Evolutionary conservation across 2,888 invertebrate species (phyloP).

Genomic region (Rotaria socialis): DNA sequence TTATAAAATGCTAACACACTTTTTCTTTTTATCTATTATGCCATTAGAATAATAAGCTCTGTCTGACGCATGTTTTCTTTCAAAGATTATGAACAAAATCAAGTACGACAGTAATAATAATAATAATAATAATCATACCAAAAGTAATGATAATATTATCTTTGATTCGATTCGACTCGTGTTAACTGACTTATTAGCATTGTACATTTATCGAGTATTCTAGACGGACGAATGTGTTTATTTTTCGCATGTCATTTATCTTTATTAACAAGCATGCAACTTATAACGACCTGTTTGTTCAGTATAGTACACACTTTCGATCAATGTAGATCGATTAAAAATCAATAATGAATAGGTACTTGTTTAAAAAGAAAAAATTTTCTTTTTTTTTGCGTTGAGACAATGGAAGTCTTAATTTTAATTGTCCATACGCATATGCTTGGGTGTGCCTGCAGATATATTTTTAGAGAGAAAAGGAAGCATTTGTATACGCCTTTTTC

Average conservation of each 20-base stretch:
- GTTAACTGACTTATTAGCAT: neutral
- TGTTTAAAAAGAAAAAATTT: neutral
- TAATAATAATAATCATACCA: neutral
- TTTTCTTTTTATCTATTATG: neutral
- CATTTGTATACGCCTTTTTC: slow-evolving; percentile 7
- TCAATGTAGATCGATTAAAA: slow-evolving; percentile 14
- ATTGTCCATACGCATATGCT: neutral
- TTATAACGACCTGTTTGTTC: slow-evolving; percentile 20
- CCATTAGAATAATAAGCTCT: neutral
- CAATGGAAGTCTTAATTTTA: neutral
- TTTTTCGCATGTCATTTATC: slow-evolving; percentile 13
- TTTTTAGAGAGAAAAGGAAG: neutral
- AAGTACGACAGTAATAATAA: neutral
- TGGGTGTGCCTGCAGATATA: neutral
- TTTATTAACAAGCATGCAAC: neutral
- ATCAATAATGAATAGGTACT: slow-evolving; percentile 26
- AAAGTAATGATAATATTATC: neutral
- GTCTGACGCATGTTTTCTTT: neutral
- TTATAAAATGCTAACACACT: neutral
- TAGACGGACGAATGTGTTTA: neutral
- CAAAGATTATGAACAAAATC: neutral
- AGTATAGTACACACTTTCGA: neutral
- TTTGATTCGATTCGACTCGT: neutral
- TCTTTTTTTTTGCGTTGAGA: neutral
- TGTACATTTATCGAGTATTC: neutral